Conservation (phyloP, 2,113 vertebrate genomes). For the Microcebus tavaratra region DNA sequence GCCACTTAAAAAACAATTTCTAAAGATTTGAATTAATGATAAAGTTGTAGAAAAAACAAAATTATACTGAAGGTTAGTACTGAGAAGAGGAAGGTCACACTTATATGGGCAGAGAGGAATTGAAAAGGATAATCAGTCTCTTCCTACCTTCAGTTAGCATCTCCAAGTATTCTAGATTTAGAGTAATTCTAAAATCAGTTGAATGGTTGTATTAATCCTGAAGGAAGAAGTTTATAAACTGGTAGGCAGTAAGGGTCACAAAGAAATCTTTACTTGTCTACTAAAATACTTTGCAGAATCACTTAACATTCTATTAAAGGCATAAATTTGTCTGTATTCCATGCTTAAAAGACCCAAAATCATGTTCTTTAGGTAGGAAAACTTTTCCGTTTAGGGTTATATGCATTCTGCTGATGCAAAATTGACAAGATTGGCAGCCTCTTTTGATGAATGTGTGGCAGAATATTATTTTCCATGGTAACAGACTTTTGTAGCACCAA, state of each 20-base stretch:
- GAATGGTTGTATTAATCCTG: not conserved
- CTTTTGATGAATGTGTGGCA: not conserved
- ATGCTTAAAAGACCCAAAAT: not conserved
- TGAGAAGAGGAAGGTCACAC: not conserved
- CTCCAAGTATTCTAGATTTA: conserved; percentile 23
- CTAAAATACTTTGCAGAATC: conserved; percentile 8
- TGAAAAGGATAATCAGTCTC: not conserved
- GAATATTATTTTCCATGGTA: conserved; percentile 66
- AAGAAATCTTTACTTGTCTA: not conserved
- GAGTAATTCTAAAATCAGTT: not conserved
- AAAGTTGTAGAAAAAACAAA: not conserved
- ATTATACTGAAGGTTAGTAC: not conserved
- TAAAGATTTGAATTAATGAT: not conserved
- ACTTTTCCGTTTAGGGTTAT: not conserved
- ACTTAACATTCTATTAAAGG: not conserved
- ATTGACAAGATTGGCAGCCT: not conserved
- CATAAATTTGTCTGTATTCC: not conserved
- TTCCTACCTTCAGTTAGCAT: not conserved
- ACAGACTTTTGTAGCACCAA: not conserved
- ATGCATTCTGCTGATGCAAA: conserved; percentile 11
- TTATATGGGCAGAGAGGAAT: not conserved
- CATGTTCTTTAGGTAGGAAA: not conserved
- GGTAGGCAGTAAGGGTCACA: not conserved
- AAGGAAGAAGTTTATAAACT: not conserved
- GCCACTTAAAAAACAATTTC: not conserved